Base-by-base conservation (phyloP, 2,888 invertebrate species). In the Lutraria lutraria region DNA sequence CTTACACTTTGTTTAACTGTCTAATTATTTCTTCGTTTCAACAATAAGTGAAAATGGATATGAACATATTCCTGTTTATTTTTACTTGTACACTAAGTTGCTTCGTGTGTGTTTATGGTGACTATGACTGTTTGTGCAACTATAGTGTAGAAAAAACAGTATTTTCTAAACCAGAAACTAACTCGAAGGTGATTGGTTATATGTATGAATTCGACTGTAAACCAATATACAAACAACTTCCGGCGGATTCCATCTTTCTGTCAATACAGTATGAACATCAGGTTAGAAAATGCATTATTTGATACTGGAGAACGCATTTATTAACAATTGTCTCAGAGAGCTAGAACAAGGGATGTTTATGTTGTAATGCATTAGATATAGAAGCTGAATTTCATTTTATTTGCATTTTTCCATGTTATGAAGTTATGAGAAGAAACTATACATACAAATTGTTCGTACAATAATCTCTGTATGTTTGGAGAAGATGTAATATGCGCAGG, bases 161-260 rank as follows among this genome's bases (percentile, higher is more conserved):
- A n/a, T 56, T 25, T 53, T 13, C 13, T 0, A 79, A 43, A 8
- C 85, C 87, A 19, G 34, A 31, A 13, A 4, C 43, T 12, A 43
- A 53, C 16, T 54, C 79, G 19, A 16, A 34, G 19, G 54, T 68
- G 19, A 13, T 88, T 0, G 90, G 90, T 29, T 82, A 82, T 43
- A 19, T 90, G 68, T 90, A 90, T 52, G 90, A 90, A 60, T 90
- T 90, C 56, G 90, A 90, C 54, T 90, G 90, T 76, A 90, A 88
- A 83, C 54, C 87, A 25, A 16, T 85, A 13, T 84, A 82, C 19
- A 63, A 60, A 15, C 81, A 29, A 83, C 34, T 19, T 0, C 83
- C 43, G 19, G 34, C 31, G 1, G 80, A 68, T 54, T 43, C 43
- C 15, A 79, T 34, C 10, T 86, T 80, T 53, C 13, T 25, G 10